These are phyloP conservation scores for Phlogophora meticulosa DNA, from an alignment of 2,888 invertebrate species.

Conservation along the genomic window DNA sequence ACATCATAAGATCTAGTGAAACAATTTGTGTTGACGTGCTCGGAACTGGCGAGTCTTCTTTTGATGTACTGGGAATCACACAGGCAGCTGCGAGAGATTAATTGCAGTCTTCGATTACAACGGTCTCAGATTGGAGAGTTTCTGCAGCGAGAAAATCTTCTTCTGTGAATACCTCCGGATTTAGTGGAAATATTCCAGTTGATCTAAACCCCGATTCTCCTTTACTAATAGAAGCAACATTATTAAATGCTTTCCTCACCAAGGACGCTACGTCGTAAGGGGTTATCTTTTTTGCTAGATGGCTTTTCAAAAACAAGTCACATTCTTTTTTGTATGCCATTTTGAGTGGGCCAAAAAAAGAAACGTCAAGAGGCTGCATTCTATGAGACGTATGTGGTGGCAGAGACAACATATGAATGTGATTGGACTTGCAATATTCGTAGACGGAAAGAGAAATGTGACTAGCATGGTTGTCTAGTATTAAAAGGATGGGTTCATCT, in stretches of 20 bases:
- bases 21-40: no score
- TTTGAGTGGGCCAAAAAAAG: no score
- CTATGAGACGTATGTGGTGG: background rate
- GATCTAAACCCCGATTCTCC: background rate
- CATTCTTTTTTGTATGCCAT: background rate
- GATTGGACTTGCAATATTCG: background rate
- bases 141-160: background rate
- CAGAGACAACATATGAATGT: background rate
- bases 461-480: background rate
- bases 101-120: background rate
- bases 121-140: background rate
- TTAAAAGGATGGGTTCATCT: background rate
- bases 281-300: background rate
- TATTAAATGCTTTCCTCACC: background rate
- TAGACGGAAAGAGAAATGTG: background rate
- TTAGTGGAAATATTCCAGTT: background rate
- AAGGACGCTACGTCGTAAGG: background rate
- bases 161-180: background rate
- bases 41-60: background rate
- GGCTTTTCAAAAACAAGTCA: background rate
- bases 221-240: constrained; percentile 1
- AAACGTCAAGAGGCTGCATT: no score
- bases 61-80: background rate
- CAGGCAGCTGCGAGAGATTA: constrained; percentile 1
- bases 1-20: no score